Conservation (phyloP, 2,888 invertebrate species). For the Ferrisia virgata region DNA sequence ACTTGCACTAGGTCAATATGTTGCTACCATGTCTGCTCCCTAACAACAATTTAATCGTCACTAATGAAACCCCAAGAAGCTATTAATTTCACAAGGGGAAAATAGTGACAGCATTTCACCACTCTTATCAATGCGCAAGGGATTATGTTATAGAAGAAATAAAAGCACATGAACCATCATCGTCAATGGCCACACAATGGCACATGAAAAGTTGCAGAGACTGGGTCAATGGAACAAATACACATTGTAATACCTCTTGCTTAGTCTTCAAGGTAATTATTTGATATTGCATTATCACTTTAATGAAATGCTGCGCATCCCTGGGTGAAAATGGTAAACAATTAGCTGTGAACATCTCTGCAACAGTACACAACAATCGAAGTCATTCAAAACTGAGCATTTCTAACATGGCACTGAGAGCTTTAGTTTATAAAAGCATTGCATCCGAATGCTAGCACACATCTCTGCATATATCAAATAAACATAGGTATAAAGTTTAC, state of each 20-base stretch:
- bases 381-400: too few relatives aligned
- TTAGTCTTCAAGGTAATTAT: too few relatives aligned
- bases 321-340: too few relatives aligned
- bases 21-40: not conserved
- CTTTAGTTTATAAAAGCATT: too few relatives aligned
- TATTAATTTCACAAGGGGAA: not conserved
- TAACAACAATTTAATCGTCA: not conserved
- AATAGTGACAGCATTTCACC: not conserved
- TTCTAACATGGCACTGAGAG: too few relatives aligned
- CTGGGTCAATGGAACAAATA: not conserved
- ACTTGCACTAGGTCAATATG: not conserved
- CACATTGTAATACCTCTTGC: not conserved
- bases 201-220: not conserved
- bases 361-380: too few relatives aligned
- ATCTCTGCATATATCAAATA: too few relatives aligned
- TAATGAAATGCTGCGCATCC: too few relatives aligned
- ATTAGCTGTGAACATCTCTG: too few relatives aligned
- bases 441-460: too few relatives aligned
- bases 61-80: not conserved
- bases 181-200: not conserved
- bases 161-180: not conserved
- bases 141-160: not conserved
- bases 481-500: too few relatives aligned
- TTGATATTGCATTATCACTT: too few relatives aligned
- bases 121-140: not conserved